Evolutionary conservation across 2,888 invertebrate species (phyloP), one percentile per base, ranked within the genome.

Genomic region (Allophyes oxyacanthae): DNA sequence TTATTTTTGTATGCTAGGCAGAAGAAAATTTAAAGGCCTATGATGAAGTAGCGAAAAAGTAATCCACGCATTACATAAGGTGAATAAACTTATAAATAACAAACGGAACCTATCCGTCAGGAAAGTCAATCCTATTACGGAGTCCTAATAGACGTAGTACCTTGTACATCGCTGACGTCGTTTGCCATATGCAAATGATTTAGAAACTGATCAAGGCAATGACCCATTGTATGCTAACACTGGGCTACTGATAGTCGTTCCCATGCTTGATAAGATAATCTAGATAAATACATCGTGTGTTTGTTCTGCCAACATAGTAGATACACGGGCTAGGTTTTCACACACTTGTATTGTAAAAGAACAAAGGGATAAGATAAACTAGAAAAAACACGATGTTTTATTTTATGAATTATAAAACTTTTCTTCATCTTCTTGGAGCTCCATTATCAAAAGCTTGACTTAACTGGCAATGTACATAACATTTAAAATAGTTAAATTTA

Each of bases 161-260:
- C 54, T 44, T 54, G 25, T 56, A 34, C 14, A 51, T 40, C 52
- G 26, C 42, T 46, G 46, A 42, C 33, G 30, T 42, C 64, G 60
- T 56, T 41, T 20, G 45, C 55, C 60, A 54, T 72, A 81, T 81
- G 79, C 72, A 75, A 82, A 82, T 81, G 42, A 65, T 74, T 73
- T 81, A 79, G 82, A 81, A 81, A 79, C 78, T 76, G 64, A 82
- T 81, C 70, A 75, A 81, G 75, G 69, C 70, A 78, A 85, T 81
- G 77, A 76, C 69, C 82, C 75, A 86, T 86, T 86, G 83, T 86
- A 83, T 87, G 83, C 76, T 78, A 84, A 87, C 68, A 56, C 63
- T 64, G 57, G 60, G 77, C 80, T 77, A 69, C 82, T 81, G 81
- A 72, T 81, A 81, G 68, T 68, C 72, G 72, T 78, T 87, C 85